Evolutionary conservation across 2,113 vertebrate species (phyloP).

Genomic region (Chloroceryle aenea): DNA sequence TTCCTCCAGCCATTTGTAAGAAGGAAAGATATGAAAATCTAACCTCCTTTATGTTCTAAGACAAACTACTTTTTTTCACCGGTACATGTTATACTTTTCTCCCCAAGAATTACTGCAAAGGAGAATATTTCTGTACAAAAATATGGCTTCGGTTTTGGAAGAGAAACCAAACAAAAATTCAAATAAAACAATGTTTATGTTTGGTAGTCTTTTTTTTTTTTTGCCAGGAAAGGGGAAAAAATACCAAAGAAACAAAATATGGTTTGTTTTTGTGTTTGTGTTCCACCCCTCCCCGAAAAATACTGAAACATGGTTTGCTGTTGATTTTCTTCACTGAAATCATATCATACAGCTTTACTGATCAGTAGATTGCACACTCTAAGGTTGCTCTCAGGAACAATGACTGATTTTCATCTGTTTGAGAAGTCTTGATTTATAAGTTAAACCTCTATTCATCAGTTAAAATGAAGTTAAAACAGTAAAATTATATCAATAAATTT

Average conservation of each 20-base stretch:
- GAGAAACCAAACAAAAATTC: neutral
- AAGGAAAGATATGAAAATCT: neutral
- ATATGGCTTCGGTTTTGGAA: neutral
- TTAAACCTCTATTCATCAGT: neutral
- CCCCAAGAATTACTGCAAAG: neutral
- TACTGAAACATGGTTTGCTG: neutral
- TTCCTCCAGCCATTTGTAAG: neutral
- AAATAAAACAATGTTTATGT: neutral
- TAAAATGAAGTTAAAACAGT: neutral
- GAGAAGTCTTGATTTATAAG: neutral
- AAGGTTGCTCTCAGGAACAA: neutral
- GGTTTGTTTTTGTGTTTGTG: neutral
- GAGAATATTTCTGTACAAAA: neutral
- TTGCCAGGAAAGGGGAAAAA: neutral
- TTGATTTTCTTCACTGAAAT: neutral
- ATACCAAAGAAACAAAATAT: fast-evolving
- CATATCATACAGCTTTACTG: neutral
- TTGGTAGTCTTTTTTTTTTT: neutral
- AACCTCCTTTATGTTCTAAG: neutral
- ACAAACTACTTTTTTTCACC: neutral
- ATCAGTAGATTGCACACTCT: neutral
- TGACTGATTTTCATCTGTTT: neutral
- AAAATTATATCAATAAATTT: neutral
- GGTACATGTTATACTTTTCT: neutral
- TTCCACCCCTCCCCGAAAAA: too few species aligned